Base-by-base conservation (phyloP, 2,888 invertebrate genomes). In the Diploptera punctata region DNA sequence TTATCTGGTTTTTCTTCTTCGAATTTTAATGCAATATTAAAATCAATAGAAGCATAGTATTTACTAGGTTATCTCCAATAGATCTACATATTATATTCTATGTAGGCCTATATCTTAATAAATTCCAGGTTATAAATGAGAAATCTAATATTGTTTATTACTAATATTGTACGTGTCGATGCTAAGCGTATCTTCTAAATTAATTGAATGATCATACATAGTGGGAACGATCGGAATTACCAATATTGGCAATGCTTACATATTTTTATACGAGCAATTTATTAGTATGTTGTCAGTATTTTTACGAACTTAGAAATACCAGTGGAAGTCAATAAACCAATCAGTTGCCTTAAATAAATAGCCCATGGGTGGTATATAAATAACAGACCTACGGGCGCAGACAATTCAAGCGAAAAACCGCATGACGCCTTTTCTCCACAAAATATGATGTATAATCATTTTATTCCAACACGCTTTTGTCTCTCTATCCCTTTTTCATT, bases 301-400 rank as follows among this genome's bases (percentile, higher is more conserved):
- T 57, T 57, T 29, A 24, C 29, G 16, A 57, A 57, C 24, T 29
- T 24, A 21, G 5, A n/a, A 57, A 57, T 57, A 10, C 57, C 57
- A 29, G 29, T 29, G 29, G 57, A 57, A 57, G 29, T 29, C 57
- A 57, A 57, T 57, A 57, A 57, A 57, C 57, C 29, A 57, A 29
- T 57, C 29, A 57, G 29, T 29, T 57, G 29, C 57, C 57, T 29
- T 57, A 57, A 57, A 57, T 57, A 57, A 24, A 54, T 24, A 24
- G 54, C 29, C 57, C n/a, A 10, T 19, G 24, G 5, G 9, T 2
- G 24, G 29, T 57, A 16, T 57, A 57, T 29, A 54, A 54, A 57
- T 57, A 57, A 13, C 57, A 16, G 3, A 3, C 24, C 29, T n/a
- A 26, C 16, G n/a, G 57, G 18, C 2, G 57, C 4, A 29, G n/a